Evolutionary conservation across 2,113 vertebrate species (phyloP).

Genomic region (Condylura cristata): DNA sequence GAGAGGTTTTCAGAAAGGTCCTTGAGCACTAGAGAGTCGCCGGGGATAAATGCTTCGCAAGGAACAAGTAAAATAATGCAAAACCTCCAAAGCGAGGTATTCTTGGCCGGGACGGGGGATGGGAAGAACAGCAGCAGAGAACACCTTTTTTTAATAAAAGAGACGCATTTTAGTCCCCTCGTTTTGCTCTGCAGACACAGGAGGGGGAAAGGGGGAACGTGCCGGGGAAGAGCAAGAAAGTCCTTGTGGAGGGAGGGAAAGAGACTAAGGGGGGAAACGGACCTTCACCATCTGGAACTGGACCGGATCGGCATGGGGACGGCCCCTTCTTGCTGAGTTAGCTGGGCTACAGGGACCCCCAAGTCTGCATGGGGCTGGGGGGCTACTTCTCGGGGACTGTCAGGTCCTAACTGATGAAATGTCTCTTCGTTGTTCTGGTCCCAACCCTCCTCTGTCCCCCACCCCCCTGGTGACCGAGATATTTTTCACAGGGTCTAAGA

Average conservation of each 20-base stretch:
- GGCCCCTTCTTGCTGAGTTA: not conserved
- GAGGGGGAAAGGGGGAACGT: not conserved
- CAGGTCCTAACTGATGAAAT: not conserved
- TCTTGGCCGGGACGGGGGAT: not conserved
- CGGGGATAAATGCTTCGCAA: slow-evolving; percentile 55
- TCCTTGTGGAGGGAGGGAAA: not conserved
- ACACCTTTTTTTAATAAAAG: not conserved
- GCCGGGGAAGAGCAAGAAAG: not conserved
- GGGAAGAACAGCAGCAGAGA: not conserved
- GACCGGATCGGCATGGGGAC: not conserved
- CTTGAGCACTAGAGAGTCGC: slow-evolving; percentile 59
- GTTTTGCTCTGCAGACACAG: not conserved
- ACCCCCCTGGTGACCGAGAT: too few species aligned
- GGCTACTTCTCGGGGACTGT: not conserved
- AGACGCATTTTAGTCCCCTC: not conserved
- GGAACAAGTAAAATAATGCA: slow-evolving; percentile 53
- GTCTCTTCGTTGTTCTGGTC: not conserved
- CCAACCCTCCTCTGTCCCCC: too few species aligned
- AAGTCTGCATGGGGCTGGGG: not conserved
- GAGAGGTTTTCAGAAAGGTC: slow-evolving; percentile 73
- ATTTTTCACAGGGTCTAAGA: too few species aligned
- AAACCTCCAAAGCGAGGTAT: not conserved
- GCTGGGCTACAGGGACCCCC: too few species aligned
- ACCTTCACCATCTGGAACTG: fast-evolving
- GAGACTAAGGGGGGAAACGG: not conserved